Percentiles rank a stretch among this genome's conserved stretches.
phyloP scores from a whole-genome alignment of 2,888 invertebrate genomes.

The Epsilonema sp. region DNA sequence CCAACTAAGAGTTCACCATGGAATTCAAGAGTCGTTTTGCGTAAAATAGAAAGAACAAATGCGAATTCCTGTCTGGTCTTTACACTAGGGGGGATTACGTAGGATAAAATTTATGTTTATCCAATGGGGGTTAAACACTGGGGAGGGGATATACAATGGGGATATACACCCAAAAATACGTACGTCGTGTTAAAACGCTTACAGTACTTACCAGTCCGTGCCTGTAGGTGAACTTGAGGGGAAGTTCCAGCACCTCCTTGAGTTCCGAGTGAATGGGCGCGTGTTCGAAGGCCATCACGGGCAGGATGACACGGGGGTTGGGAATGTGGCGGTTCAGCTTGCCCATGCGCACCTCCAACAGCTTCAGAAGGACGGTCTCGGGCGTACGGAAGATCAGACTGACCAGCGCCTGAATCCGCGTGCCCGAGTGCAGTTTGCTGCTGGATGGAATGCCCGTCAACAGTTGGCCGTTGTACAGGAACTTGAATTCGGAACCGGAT shows the following conservation, averaged over 20 bases:
- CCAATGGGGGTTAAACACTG: too few species aligned
- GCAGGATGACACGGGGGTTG: constrained; percentile 4
- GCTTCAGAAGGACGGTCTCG: background rate
- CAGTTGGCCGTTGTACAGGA: constrained; percentile 13
- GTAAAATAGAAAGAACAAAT: too few species aligned
- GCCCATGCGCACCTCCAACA: constrained; percentile 7
- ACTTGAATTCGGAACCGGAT: constrained; percentile 9
- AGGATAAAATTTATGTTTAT: too few species aligned
- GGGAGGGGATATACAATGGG: too few species aligned
- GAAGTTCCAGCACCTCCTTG: constrained; percentile 13
- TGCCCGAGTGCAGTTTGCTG: constrained; percentile 15
- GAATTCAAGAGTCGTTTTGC: too few species aligned
- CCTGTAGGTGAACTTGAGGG: constrained; percentile 17
- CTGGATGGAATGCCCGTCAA: constrained; percentile 16
- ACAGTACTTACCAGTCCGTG: constrained; percentile 13
- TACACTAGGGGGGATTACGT: too few species aligned
- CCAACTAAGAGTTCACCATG: too few species aligned
- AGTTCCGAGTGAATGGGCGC: constrained; percentile 13
- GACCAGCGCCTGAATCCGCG: constrained; percentile 16
- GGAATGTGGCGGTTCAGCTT: constrained; percentile 7
- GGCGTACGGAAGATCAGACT: background rate
- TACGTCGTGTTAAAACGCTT: background rate
- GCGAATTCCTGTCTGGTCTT: too few species aligned
- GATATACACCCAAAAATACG: too few species aligned
- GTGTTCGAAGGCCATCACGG: constrained; percentile 13